Evolutionary conservation across 2,797 vertebrate genomes (phyloP), one percentile per base, ranked within the genome.

Genomic region (Hypotaenidia philippensis): DNA sequence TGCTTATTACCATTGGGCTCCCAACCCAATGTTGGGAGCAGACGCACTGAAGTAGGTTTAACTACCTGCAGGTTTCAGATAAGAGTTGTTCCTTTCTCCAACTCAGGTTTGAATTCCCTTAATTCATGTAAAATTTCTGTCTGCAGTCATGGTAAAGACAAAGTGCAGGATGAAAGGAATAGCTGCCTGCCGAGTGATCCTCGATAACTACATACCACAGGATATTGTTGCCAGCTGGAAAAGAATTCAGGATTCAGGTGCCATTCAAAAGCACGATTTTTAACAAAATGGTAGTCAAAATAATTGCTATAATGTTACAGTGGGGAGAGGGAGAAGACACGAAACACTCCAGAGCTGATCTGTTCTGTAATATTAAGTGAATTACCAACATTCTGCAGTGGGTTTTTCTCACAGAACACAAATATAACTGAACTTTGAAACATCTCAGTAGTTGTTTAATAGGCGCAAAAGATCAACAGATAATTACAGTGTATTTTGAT

Each of bases 31-130:
- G 36, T 77, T 96, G 63, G 83, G 81, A 87, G 57, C 68, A 95
- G 86, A 91, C 65, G 63, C 34, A 79, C 63, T 90, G 65, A 68
- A 77, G 82, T 49, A 94, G 84, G 44, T 87, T 96, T 91, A 95
- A 82, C 91, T 95, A 92, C 84, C 94, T 96, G 93, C 57, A 94
- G 87, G 63, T 91, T 96, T 87, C 71, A 90, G 93, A 77, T 96
- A 96, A 97, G 86, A 88, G 52, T 60, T 64, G 34, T 15, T 91
- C 82, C 55, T 74, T 94, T 92, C 94, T 88, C 76, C 45, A 68
- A 6, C 49, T 68, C 49, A 44, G 76, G 41, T 94, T 69, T 96
- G 83, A 83, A 82, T 70, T 95, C 92, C 64, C 17, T 60, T 47
- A 87, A 61, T 65, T 94, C 60, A 76, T 71, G 83, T 93, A 95